phyloP scores from a whole-genome alignment of 2,113 vertebrate genomes.

The Picathartes gymnocephalus region DNA sequence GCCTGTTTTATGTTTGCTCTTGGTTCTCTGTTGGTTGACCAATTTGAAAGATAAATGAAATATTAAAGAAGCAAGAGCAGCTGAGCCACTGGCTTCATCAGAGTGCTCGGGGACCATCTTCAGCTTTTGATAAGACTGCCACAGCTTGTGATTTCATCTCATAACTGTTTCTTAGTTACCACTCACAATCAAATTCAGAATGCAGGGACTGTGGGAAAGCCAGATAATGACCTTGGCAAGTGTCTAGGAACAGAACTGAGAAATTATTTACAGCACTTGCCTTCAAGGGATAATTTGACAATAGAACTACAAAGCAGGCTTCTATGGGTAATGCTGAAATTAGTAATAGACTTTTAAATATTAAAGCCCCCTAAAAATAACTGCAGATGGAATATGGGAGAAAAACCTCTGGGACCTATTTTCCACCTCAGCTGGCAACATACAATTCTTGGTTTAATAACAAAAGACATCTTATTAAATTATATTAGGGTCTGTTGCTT shows the following conservation, averaged over 20 bases:
- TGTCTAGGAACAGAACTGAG: conserved; percentile 4
- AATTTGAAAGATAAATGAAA: conserved; percentile 40
- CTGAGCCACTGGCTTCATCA: conserved; percentile 33
- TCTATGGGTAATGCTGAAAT: background rate
- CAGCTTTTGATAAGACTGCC: conserved; percentile 29
- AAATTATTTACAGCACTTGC: conserved; percentile 49
- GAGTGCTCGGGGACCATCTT: background rate
- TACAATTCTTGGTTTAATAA: conserved; percentile 43
- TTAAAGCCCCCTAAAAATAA: conserved; percentile 58
- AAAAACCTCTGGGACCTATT: conserved; percentile 21
- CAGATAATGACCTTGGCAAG: conserved; percentile 55
- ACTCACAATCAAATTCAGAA: conserved; percentile 22
- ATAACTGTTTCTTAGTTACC: conserved; percentile 44
- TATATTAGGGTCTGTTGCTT: background rate
- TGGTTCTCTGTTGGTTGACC: conserved; percentile 21
- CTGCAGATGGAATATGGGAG: background rate
- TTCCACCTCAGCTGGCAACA: conserved; percentile 4
- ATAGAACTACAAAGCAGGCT: background rate
- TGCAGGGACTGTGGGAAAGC: background rate
- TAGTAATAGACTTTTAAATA: conserved; percentile 47
- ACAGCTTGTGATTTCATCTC: conserved; percentile 36
- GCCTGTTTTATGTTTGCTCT: background rate
- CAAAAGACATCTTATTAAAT: conserved; percentile 53
- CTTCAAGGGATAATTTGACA: conserved; percentile 50
- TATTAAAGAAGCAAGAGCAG: conserved; percentile 37